Conservation (phyloP, 2,113 vertebrate genomes). For the Ctenodactylus gundi region DNA sequence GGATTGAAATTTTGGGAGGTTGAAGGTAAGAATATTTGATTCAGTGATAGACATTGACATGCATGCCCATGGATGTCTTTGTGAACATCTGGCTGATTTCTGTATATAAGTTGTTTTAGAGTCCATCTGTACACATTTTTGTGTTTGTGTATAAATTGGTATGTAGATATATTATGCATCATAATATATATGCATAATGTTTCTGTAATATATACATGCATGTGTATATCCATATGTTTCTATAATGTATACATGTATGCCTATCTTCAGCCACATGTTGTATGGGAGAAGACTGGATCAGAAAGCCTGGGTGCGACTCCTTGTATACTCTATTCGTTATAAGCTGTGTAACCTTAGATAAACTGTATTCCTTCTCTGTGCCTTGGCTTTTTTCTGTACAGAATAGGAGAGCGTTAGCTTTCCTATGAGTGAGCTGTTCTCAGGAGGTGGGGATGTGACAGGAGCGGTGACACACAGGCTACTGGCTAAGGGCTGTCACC, state of each 20-base stretch:
- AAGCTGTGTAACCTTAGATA: not conserved
- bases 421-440: too few species aligned
- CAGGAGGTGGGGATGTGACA: not conserved
- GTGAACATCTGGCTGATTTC: not conserved
- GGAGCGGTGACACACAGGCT: accelerated
- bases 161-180: not conserved
- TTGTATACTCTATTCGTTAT: not conserved
- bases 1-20: not conserved
- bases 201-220: not conserved
- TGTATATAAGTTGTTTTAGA: not conserved
- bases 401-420: not conserved
- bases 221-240: not conserved
- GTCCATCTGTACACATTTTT: too few species aligned
- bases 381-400: not conserved
- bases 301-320: not conserved
- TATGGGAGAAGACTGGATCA: too few species aligned
- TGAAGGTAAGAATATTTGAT: not conserved
- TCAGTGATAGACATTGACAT: not conserved
- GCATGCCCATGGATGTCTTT: not conserved
- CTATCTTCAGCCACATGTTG: too few species aligned
- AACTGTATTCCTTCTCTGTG: not conserved
- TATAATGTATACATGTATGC: not conserved
- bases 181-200: not conserved
- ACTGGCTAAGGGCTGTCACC: too few species aligned
- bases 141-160: not conserved